phyloP scores from a whole-genome alignment of 1,140 invertebrate species.

The Polypedilum pembai region DNA sequence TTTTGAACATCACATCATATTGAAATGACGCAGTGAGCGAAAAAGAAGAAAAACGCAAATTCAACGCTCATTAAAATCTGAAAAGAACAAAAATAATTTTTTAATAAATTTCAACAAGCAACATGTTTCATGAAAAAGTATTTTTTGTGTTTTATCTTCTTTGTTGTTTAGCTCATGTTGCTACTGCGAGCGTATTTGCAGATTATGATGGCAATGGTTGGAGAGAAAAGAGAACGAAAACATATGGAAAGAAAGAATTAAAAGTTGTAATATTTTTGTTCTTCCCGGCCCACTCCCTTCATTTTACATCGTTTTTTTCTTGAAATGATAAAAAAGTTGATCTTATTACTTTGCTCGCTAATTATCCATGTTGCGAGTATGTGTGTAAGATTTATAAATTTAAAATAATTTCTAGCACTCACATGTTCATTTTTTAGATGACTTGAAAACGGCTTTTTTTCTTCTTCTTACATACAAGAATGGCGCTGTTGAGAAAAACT shows the following conservation, averaged over 20 bases:
- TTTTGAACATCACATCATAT: slow-evolving; percentile 1
- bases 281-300: no score
- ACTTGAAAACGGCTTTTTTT: no score
- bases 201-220: background rate
- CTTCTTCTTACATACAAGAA: no score
- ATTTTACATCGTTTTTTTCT: no score
- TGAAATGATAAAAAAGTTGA: no score
- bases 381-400: no score
- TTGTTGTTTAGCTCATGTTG: background rate
- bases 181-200: background rate
- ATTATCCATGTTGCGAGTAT: no score
- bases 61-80: background rate
- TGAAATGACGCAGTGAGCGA: background rate
- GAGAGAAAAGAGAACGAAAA: background rate
- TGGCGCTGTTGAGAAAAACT: no score
- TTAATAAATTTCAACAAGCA: slow-evolving; percentile 19
- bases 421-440: no score
- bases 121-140: background rate
- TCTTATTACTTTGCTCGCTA: no score
- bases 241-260: background rate
- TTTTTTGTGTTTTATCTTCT: background rate
- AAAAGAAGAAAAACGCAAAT: background rate
- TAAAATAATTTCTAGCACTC: no score
- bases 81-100: background rate
- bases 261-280: slow-evolving; percentile 1